phyloP scores from a whole-genome alignment of 2,113 vertebrate genomes.

The Sakesphorus luctuosus region DNA sequence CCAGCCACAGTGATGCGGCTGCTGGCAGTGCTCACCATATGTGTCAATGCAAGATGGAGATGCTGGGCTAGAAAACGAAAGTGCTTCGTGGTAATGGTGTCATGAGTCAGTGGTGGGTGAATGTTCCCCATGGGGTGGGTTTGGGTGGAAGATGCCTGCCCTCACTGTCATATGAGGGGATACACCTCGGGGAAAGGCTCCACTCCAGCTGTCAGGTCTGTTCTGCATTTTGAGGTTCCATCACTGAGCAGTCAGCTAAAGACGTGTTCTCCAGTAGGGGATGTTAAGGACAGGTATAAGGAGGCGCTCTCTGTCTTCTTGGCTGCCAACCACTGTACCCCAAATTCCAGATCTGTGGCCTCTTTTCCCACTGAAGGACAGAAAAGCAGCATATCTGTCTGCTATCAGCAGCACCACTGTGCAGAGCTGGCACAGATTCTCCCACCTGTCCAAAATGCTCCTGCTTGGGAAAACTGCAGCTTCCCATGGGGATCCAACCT shows the following conservation, averaged over 20 bases:
- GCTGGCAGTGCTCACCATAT: accelerated
- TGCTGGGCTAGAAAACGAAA: not conserved
- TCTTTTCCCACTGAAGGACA: not conserved
- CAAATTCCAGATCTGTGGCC: not conserved
- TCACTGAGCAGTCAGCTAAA: not conserved
- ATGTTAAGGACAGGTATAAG: not conserved
- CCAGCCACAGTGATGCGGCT: accelerated
- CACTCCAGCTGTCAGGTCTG: accelerated
- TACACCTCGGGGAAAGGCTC: not conserved
- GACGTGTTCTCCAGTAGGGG: accelerated
- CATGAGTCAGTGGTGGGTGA: accelerated
- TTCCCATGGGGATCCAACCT: not conserved
- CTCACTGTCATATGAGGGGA: accelerated
- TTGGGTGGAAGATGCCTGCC: not conserved
- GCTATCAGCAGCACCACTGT: not conserved
- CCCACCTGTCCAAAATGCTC: not conserved
- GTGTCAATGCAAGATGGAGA: accelerated
- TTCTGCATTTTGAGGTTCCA: not conserved
- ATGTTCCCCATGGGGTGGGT: accelerated
- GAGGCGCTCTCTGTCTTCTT: accelerated
- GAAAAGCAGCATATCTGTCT: not conserved
- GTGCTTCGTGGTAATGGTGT: accelerated
- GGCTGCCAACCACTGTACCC: not conserved
- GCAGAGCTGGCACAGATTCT: not conserved
- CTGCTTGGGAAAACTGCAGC: not conserved